Base-by-base conservation (phyloP, 2,888 invertebrate species). In the Tachina fera region DNA sequence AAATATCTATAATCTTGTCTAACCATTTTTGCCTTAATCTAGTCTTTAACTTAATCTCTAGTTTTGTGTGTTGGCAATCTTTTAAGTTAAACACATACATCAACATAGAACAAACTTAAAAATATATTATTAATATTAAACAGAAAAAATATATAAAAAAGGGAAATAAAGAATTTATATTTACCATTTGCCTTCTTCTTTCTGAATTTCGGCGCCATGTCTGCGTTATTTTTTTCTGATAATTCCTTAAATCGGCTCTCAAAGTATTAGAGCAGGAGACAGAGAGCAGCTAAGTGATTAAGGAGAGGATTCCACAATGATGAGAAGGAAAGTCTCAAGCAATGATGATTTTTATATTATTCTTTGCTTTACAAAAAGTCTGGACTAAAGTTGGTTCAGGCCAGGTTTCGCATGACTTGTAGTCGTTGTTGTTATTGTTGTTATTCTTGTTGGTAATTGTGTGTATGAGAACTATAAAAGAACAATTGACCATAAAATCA, bases 101-200 rank as follows among this genome's bases (percentile, higher is more conserved):
- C 51, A 53, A 13, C 19, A 63, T 14, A 72, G 41, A 79, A 65
- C 41, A 47, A 56, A 14, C 71, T 72, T 65, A 16, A 79, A 79
- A 63, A 79, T 63, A 78, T 47, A 74, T 82, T 63, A 67, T 67
- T 70, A 82, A 78, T 79, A 71, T 63, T 79, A 70, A 72, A 56
- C 13, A 53, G 31, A 78, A 39, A 82, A 71, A 63, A 49, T 71
- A 60, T 65, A 11, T 72, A 53, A 16, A 19, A 83, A 80, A 65
- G 60, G 49, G 75, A 83, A 86, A 75, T 56, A 61, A 82, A 77
- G 53, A 72, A 78, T 90, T 89, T 90, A 90, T 91, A 92, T 92
- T 92, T 93, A 93, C 92, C 92, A 91, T 93, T 92, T 91, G 92
- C 92, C 92, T 92, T 93, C 92, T 93, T 93, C 91, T 92, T 93